Percentiles rank a stretch among this genome's conserved stretches.
phyloP scores from a whole-genome alignment of 2,113 vertebrate genomes.

The Propithecus coquereli region DNA sequence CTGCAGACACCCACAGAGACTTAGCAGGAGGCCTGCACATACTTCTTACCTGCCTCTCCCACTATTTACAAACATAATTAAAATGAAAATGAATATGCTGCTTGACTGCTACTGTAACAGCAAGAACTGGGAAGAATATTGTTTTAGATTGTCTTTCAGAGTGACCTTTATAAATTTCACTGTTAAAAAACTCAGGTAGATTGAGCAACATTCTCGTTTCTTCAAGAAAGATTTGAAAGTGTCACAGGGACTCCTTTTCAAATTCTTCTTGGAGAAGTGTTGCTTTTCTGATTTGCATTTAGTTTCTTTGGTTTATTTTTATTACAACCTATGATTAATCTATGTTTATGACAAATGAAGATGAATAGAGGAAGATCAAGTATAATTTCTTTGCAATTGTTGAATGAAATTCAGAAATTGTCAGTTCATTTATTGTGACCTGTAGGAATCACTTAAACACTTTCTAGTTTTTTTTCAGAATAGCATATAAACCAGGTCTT shows the following conservation, averaged over 20 bases:
- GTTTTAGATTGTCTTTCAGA: conserved; percentile 37
- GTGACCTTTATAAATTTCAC: conserved; percentile 54
- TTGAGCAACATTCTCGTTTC: background rate
- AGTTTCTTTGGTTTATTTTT: background rate
- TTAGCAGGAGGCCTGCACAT: background rate
- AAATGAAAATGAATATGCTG: conserved; percentile 61
- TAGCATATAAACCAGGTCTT: background rate
- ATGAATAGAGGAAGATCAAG: background rate
- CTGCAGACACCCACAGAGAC: background rate
- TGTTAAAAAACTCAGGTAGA: background rate
- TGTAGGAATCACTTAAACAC: background rate
- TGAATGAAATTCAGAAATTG: background rate
- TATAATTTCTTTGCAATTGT: background rate
- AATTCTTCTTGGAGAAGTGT: background rate
- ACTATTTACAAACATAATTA: conserved; percentile 67
- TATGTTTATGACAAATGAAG: background rate
- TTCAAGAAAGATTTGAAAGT: background rate
- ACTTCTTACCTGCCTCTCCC: conserved; percentile 28
- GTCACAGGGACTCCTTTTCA: background rate
- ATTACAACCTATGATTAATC: background rate
- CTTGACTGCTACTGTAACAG: conserved; percentile 29
- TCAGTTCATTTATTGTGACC: background rate
- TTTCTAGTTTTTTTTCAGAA: background rate
- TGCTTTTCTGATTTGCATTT: background rate
- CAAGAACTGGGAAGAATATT: background rate